Conservation (phyloP, 2,888 invertebrate species). For the Theretra japonica region DNA sequence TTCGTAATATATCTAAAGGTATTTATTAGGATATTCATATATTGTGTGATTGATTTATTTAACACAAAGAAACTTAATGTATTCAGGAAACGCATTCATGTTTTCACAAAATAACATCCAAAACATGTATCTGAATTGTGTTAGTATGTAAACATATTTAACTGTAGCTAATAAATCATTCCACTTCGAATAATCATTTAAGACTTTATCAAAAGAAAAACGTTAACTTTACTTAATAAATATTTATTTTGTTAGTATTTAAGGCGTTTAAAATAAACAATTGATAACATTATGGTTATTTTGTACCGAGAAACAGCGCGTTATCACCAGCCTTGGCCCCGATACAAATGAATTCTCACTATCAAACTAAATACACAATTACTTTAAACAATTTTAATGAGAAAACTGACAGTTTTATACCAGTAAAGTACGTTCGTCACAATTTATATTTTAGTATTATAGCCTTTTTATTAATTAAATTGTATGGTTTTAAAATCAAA, state of each 20-base stretch:
- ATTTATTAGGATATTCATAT: too few relatives aligned
- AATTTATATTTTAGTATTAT: too few relatives aligned
- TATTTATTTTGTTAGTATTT: constrained; percentile 2
- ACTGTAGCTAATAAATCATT: not conserved
- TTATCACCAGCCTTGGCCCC: constrained; percentile 9
- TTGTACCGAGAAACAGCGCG: not conserved
- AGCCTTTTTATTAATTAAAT: too few relatives aligned
- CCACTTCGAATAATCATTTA: constrained; percentile 9
- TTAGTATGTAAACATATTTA: not conserved
- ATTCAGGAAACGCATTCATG: too few relatives aligned
- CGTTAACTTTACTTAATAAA: not conserved
- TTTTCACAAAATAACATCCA: too few relatives aligned
- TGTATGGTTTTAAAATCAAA: too few relatives aligned
- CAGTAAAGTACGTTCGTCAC: too few relatives aligned
- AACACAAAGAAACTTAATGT: too few relatives aligned
- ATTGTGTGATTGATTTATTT: too few relatives aligned
- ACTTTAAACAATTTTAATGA: not conserved
- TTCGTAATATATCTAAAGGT: not conserved
- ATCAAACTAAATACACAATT: constrained; percentile 6
- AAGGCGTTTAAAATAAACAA: not conserved
- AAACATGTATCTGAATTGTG: not conserved
- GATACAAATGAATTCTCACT: not conserved
- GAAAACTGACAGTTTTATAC: too few relatives aligned
- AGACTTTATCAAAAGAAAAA: not conserved
- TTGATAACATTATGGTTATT: not conserved